These are phyloP conservation scores for Cyanoramphus novaezelandiae DNA, from an alignment of 2,113 vertebrate species.

Conservation along the genomic window DNA sequence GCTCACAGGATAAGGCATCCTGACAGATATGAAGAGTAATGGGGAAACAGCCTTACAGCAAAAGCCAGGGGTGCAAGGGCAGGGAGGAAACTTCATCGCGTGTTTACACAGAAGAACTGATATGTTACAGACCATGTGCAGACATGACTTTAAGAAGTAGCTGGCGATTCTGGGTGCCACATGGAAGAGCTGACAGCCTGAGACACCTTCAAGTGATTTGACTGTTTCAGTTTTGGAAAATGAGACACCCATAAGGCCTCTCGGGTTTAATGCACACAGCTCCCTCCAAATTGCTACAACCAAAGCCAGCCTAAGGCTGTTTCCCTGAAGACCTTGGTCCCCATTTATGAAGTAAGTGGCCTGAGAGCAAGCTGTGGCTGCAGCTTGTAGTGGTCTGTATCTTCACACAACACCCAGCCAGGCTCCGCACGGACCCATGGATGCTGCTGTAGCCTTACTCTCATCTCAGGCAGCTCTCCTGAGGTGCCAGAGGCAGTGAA, in stretches of 20 bases:
- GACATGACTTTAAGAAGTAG: background rate
- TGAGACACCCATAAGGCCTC: background rate
- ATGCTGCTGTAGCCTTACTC: background rate
- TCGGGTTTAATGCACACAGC: background rate
- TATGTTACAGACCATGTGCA: background rate
- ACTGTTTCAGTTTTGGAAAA: background rate
- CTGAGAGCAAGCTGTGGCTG: background rate
- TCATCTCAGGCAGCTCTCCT: background rate
- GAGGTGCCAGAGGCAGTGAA: background rate
- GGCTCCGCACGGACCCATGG: accelerated
- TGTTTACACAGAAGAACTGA: background rate
- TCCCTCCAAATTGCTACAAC: background rate
- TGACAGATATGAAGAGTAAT: background rate
- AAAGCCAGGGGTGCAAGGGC: background rate
- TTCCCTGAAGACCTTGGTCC: background rate
- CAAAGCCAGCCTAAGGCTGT: background rate
- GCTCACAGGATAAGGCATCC: background rate
- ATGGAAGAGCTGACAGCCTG: background rate
- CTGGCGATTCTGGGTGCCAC: background rate
- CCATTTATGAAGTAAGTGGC: background rate
- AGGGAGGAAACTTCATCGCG: background rate
- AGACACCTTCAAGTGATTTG: background rate
- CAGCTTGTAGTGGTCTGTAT: too few relatives aligned
- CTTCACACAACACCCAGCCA: background rate
- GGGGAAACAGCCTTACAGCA: background rate